A percentile compares a stretch with the other conserved stretches of the same genome.
phyloP scores from a whole-genome alignment of 2,888 invertebrate genomes.

The Hoplodrina ambigua region DNA sequence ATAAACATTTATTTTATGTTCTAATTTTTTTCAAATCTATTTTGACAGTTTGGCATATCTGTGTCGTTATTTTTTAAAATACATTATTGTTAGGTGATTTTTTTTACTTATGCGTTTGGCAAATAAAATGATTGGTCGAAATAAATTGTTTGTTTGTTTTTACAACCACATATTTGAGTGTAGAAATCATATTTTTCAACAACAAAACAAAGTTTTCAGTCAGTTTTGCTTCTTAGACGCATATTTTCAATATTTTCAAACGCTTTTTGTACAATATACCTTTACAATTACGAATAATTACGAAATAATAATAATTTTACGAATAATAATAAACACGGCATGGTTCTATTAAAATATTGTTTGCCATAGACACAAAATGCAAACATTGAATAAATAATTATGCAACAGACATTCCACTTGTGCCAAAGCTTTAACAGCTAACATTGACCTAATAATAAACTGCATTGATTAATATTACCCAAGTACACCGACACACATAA shows the following conservation, averaged over 20 bases:
- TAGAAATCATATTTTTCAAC: no score
- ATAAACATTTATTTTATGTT: not conserved
- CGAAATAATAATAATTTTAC: no score
- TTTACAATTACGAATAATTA: no score
- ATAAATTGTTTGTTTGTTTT: not conserved
- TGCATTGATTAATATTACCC: slow-evolving; percentile 37
- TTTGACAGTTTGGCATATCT: not conserved
- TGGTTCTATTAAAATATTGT: not conserved
- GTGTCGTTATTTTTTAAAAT: not conserved
- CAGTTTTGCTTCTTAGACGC: no score
- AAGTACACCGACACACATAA: slow-evolving; percentile 9
- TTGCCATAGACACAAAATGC: not conserved
- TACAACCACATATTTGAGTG: not conserved
- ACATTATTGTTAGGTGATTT: not conserved
- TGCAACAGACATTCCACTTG: slow-evolving; percentile 17
- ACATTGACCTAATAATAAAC: slow-evolving; percentile 46
- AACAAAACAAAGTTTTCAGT: no score
- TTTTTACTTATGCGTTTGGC: no score
- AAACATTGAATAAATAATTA: slow-evolving; percentile 17
- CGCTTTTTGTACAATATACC: not conserved
- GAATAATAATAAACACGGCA: not conserved
- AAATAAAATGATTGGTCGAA: not conserved
- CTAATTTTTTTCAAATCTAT: not conserved
- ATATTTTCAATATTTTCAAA: not conserved
- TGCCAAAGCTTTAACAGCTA: slow-evolving; percentile 21